These are phyloP conservation scores for Rhyacichthys aspro DNA, from an alignment of 2,797 vertebrate genomes.

Conservation along the genomic window DNA sequence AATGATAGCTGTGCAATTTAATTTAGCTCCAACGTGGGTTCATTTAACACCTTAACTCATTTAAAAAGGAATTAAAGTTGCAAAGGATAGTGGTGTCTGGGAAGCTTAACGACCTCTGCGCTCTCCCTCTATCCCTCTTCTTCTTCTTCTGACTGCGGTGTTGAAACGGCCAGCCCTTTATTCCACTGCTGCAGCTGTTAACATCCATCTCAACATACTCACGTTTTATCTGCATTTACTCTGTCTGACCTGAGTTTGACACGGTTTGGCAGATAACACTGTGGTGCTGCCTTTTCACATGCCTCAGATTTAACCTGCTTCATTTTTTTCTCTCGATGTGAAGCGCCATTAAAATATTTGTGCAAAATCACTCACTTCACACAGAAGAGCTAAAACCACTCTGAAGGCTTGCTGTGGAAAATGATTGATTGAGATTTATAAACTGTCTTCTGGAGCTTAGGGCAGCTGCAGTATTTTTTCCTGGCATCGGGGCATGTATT, in stretches of 20 bases:
- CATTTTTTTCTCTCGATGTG: neutral
- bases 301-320: conserved; percentile 11
- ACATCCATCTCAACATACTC: neutral
- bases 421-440: conserved; percentile 2
- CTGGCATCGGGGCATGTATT: too few species aligned
- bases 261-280: neutral
- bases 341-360: conserved; percentile 20
- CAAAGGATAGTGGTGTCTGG: conserved; percentile 50
- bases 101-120: conserved; percentile 52
- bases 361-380: conserved; percentile 17
- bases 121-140: conserved; percentile 8
- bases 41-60: conserved; percentile 77
- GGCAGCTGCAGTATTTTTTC: neutral
- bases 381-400: conserved; percentile 5
- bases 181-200: neutral
- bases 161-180: conserved; percentile 24
- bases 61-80: conserved; percentile 72
- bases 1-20: conserved; percentile 79
- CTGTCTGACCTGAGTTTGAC: conserved; percentile 8
- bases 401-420: conserved; percentile 3
- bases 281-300: neutral
- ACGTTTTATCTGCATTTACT: neutral
- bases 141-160: conserved; percentile 17
- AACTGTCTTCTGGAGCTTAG: neutral
- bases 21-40: conserved; percentile 71